Evolutionary conservation across 2,113 vertebrate genomes (phyloP).

Genomic region (Cyphomyrus plagiostoma): DNA sequence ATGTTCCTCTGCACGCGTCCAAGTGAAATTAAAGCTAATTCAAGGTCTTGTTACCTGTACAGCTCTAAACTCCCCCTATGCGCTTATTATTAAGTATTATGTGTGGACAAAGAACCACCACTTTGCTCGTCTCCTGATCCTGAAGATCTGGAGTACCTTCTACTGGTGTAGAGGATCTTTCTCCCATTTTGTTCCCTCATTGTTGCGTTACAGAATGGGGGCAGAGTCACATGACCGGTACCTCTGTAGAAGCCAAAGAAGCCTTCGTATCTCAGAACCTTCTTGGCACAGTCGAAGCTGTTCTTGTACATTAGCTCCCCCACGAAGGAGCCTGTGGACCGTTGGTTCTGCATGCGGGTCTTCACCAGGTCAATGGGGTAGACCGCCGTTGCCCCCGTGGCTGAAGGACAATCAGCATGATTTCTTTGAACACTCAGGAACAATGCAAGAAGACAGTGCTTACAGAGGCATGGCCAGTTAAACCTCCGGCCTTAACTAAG

Average conservation of each 20-base stretch:
- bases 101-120: neutral
- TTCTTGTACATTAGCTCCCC: constrained; percentile 94
- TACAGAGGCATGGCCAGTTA: neutral
- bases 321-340: constrained; percentile 77
- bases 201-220: neutral
- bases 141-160: neutral
- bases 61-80: neutral
- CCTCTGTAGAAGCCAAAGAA: constrained; percentile 93
- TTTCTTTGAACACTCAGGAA: neutral
- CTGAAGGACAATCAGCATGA: constrained; percentile 42
- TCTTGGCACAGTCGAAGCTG: constrained; percentile 95
- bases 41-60: neutral
- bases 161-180: neutral
- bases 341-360: constrained; percentile 96
- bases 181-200: neutral
- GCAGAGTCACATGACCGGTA: constrained; percentile 41
- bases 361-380: constrained; percentile 96
- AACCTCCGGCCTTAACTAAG: neutral
- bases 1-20: neutral
- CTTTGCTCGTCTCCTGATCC: neutral
- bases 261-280: constrained; percentile 87
- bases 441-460: neutral
- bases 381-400: constrained; percentile 87
- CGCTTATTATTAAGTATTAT: neutral
- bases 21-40: neutral